Evolutionary conservation across 1,140 invertebrate genomes (phyloP), one percentile per base, ranked within the genome.

Genomic region (Meteorus sp.): DNA sequence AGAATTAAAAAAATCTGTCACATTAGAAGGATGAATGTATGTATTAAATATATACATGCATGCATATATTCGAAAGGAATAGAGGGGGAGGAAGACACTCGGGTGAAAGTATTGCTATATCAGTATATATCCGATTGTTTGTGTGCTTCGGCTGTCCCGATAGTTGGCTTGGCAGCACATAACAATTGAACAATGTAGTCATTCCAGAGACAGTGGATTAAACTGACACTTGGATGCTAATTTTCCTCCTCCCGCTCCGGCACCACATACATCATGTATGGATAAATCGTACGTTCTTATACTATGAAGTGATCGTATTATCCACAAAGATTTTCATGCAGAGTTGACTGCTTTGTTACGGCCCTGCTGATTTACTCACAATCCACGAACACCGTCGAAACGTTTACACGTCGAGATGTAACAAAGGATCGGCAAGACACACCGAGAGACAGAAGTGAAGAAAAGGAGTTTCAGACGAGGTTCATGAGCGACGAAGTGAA

Each of bases 191-290:
- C 62, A 69, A 71, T 66, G 62, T 66, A 68, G 66, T 67, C 67
- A 69, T 69, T 69, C 65, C 66, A 63, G 41, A 58, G 60, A n/a
- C n/a, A n/a, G 51, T 63, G 65, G 57, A 68, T 53, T 47, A 60
- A 58, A 67, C 50, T 69, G 67, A 69, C 65, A 70, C 67, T 69
- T 69, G 43, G 48, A 53, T 53, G 60, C 17, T 65, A 53, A 59
- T 52, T 52, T 52, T 25, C 33, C 11, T 20, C 19, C 50, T 23
- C 45, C n/a, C 27, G 56, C 51, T 55, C 45, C 45, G 55, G 25
- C 22, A 45, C 51, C 47, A 39, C 62, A 66, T 35, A 17, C 60
- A n/a, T n/a, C n/a, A n/a, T n/a, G n/a, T n/a, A n/a, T n/a, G n/a
- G n/a, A n/a, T n/a, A n/a, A n/a, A n/a, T n/a, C n/a, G n/a, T n/a